Evolutionary conservation across 1,140 invertebrate genomes (phyloP).

Genomic region (Wiebesia pumilae): DNA sequence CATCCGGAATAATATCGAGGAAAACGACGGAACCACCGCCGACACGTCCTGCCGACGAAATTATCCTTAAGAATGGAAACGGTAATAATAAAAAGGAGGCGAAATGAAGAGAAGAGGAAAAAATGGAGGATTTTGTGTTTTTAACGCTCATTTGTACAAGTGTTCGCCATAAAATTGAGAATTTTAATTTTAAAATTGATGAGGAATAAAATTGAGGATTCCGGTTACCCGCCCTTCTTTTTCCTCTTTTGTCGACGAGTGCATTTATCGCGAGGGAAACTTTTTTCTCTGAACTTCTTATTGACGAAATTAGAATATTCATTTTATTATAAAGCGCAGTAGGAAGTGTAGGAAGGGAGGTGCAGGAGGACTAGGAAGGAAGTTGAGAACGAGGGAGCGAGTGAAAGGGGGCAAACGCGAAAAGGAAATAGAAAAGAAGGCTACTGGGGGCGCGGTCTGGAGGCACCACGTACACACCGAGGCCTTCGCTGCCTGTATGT

Average conservation of each 20-base stretch:
- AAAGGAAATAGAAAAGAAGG: constrained; percentile 34
- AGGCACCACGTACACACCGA: neutral
- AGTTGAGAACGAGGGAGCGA: constrained; percentile 30
- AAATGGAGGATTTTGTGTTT: constrained; percentile 6
- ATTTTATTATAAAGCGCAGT: neutral
- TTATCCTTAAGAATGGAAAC: neutral
- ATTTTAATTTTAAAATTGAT: constrained; percentile 32
- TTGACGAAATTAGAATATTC: constrained; percentile 34
- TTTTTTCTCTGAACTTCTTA: constrained; percentile 7
- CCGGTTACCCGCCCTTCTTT: neutral
- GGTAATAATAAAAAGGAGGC: neutral
- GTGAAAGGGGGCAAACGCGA: constrained; percentile 31
- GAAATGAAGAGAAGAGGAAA: neutral
- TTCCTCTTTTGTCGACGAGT: neutral
- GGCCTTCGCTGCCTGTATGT: neutral
- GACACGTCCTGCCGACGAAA: neutral
- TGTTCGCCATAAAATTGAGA: neutral
- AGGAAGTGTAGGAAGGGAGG: neutral
- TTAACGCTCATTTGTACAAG: constrained; percentile 21
- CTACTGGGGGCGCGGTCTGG: constrained; percentile 17
- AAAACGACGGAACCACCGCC: no score
- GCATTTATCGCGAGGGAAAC: constrained; percentile 7
- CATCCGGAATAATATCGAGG: neutral
- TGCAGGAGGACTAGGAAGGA: neutral
- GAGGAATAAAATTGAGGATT: neutral